Conservation (phyloP, 1,140 invertebrate species). For the Trichogramma pretiosum region DNA sequence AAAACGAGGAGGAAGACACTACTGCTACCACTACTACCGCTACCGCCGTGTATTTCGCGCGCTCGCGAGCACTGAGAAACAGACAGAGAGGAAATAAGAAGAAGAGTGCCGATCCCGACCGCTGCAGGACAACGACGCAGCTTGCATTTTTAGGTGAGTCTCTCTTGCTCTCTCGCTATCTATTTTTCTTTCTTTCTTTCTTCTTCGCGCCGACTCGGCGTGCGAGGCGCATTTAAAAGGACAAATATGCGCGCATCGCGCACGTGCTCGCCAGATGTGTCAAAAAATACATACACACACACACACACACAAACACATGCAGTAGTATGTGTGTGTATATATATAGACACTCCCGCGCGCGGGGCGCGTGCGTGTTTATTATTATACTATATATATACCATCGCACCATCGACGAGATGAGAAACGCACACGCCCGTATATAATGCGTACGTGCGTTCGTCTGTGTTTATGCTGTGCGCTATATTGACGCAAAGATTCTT, state of each 20-base stretch:
- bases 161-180: background rate
- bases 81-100: background rate
- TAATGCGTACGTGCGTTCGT: no score
- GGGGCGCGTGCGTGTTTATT: no score
- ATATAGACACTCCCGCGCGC: no score
- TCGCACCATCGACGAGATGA: no score
- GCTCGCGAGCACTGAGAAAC: background rate
- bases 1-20: no score
- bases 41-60: constrained; percentile 5
- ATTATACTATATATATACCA: no score
- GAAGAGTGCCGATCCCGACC: background rate
- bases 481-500: no score
- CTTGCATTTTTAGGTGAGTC: constrained; percentile 10
- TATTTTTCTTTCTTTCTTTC: background rate
- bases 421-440: no score
- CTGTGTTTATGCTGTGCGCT: no score
- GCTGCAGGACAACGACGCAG: constrained; percentile 1
- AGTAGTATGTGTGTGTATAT: constrained; percentile 1
- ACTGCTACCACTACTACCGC: background rate
- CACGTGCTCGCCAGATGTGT: background rate
- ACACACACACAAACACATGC: background rate
- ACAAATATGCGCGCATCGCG: background rate
- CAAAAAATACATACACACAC: background rate
- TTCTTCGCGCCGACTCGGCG: no score
- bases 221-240: no score